Base-by-base conservation (phyloP, 2,113 vertebrate species). In the Oreochromis tanganicae region DNA sequence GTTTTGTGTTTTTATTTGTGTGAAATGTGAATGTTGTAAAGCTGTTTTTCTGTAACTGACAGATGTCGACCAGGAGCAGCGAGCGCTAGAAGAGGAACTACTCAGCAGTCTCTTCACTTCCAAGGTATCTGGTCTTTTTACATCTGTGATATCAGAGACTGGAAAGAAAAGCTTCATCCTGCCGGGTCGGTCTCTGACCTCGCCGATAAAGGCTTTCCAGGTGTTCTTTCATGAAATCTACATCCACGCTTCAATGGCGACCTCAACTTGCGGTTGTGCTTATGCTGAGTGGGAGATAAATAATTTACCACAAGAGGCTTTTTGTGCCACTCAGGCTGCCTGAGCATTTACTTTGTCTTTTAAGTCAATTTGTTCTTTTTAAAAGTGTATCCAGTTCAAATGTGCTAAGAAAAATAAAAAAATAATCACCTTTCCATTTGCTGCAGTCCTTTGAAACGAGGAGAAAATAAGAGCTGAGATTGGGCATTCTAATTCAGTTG, bases 11-110 rank as follows among this genome's bases (percentile, higher is more conserved):
- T 68, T 68, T 38, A 38, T 21, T 66, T 66, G 61, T 21, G 41
- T 80, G 48, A 19, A 19, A 80, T 83, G 6, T 80, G 27, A 86
- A 79, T 9, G 32, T 85, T 63, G 6, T 81, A 75, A 75, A 32
- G 13, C 14, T 12, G 34, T 56, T 55, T 38, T 27, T 7, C n/a
- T 19, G 81, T 36, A 24, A 50, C 12, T 48, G 46, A 80, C 96
- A 99, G 98, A 98, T 89, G 96, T 97, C 50, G 97, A 98, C 91
- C 97, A 98, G 94, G 97, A 98, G 88, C 97, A 98, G 95, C 97
- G 97, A 94, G 95, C 95, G 0, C 90, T 98, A 82, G 97, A 98
- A 91, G 96, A 97, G 94, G 97, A 99, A 94, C 96, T 99, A 88
- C 95, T 99, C 95, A 97, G 97, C 94, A 97, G 96, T 93, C 96